A percentile compares a stretch with the other conserved stretches of the same genome.
phyloP scores from a whole-genome alignment of 2,888 invertebrate genomes.

The Clanis bilineata region DNA sequence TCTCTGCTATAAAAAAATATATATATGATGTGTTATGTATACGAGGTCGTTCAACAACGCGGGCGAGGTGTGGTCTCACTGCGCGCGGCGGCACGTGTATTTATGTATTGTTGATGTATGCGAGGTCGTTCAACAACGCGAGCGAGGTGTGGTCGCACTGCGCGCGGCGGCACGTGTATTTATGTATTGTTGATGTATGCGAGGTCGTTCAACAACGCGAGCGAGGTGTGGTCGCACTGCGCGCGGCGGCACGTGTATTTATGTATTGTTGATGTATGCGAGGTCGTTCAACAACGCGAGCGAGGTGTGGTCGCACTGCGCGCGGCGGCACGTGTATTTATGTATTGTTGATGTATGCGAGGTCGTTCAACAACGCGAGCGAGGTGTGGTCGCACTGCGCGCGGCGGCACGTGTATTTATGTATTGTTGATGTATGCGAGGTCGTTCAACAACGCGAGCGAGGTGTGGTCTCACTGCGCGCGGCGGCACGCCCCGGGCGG shows the following conservation, averaged over 20 bases:
- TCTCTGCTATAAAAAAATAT: no score
- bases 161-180: constrained; percentile 91
- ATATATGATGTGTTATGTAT: no score
- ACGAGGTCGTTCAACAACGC: constrained; percentile 88
- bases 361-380: constrained; percentile 87
- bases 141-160: constrained; percentile 94
- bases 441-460: constrained; percentile 87
- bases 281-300: constrained; percentile 87
- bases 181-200: no score
- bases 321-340: constrained; percentile 87
- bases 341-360: neutral
- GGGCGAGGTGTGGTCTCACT: constrained; percentile 93
- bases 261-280: neutral
- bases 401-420: constrained; percentile 85
- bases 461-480: constrained; percentile 94
- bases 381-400: constrained; percentile 95
- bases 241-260: constrained; percentile 88
- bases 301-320: constrained; percentile 94
- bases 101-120: neutral
- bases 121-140: constrained; percentile 87
- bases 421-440: constrained; percentile 50
- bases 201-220: constrained; percentile 87
- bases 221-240: constrained; percentile 93
- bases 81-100: constrained; percentile 89
- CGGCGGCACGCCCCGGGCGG: constrained; percentile 88